Evolutionary conservation across 2,113 vertebrate genomes (phyloP).

Genomic region (Leptocoma aspasia): DNA sequence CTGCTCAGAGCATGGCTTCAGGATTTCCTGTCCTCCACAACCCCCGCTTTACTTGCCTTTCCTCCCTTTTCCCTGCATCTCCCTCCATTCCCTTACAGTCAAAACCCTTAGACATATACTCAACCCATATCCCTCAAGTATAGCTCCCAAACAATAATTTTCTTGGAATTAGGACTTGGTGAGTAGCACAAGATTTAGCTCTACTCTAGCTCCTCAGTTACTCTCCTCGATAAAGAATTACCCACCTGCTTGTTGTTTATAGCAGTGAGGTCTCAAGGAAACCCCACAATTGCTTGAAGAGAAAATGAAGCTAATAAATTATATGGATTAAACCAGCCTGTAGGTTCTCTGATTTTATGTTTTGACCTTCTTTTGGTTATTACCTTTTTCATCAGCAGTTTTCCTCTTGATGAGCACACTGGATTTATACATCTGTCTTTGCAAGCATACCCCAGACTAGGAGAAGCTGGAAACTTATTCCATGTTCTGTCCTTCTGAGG

Average conservation of each 20-base stretch:
- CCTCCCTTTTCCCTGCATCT: neutral
- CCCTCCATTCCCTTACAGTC: neutral
- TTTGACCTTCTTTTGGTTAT: slow-evolving; percentile 52
- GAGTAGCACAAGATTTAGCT: neutral
- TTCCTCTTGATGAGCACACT: neutral
- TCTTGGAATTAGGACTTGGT: neutral
- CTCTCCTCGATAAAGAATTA: neutral
- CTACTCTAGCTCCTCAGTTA: neutral
- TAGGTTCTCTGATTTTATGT: neutral
- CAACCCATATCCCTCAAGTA: neutral
- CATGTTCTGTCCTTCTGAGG: neutral
- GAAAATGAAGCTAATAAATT: slow-evolving; percentile 29
- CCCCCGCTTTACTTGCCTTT: neutral
- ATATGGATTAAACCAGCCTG: neutral
- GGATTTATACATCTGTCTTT: slow-evolving; percentile 24
- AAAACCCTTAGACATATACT: neutral
- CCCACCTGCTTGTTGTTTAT: neutral
- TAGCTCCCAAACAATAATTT: neutral
- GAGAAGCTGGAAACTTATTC: neutral
- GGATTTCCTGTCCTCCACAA: neutral
- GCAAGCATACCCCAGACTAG: fast-evolving
- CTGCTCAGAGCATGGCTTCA: neutral
- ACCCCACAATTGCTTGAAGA: neutral
- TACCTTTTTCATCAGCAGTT: slow-evolving; percentile 6
- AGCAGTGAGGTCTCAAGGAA: neutral